These are phyloP conservation scores for Alloplasta piceator DNA, from an alignment of 2,888 invertebrate genomes.

Conservation along the genomic window DNA sequence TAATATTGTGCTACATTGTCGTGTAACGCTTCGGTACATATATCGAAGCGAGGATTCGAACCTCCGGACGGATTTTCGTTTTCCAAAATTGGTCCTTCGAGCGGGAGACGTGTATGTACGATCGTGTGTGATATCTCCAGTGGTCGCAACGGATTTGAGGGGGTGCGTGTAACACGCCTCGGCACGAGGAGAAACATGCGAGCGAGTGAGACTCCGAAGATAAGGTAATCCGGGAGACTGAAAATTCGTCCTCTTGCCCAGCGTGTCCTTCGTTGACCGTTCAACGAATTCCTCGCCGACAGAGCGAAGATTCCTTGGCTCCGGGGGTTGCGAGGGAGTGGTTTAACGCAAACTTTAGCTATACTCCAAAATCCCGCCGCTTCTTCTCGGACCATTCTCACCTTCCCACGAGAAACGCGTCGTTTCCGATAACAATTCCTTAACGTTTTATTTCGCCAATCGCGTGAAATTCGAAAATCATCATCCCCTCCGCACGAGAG, in stretches of 20 bases:
- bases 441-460: constrained; percentile 70
- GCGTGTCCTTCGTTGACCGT: constrained; percentile 59
- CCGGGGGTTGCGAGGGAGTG: constrained; percentile 33
- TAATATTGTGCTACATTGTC: constrained; percentile 71
- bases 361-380: constrained; percentile 9
- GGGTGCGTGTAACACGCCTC: constrained; percentile 16
- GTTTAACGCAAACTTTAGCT: constrained; percentile 70
- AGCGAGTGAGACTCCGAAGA: constrained; percentile 80
- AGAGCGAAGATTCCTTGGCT: constrained; percentile 56
- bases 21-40: constrained; percentile 74
- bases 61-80: constrained; percentile 73
- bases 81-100: constrained; percentile 65
- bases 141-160: constrained; percentile 15
- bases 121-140: constrained; percentile 26
- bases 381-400: constrained; percentile 19
- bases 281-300: constrained; percentile 60
- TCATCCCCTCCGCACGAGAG: constrained; percentile 15
- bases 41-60: constrained; percentile 53
- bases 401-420: constrained; percentile 53
- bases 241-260: constrained; percentile 71
- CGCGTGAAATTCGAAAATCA: neutral
- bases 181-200: constrained; percentile 66
- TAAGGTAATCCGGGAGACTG: constrained; percentile 81
- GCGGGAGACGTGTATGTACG: constrained; percentile 9
- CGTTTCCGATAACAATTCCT: constrained; percentile 72